Percentiles rank a stretch among this genome's conserved stretches.
These are phyloP conservation scores for Trichosurus vulpecula DNA, from an alignment of 2,797 vertebrate species.

Conservation along the genomic window DNA sequence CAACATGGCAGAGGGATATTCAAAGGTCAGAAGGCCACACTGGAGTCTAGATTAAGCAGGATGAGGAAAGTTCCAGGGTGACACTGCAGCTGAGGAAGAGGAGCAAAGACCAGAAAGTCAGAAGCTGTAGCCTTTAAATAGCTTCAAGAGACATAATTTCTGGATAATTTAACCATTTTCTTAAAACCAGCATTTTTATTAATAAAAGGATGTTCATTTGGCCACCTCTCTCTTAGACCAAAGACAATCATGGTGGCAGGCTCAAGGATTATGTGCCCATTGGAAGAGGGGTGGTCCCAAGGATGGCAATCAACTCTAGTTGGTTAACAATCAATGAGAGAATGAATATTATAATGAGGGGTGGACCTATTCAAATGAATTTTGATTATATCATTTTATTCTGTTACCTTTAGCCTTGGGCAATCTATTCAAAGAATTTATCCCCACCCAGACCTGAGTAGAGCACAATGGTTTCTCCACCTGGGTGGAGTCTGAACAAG, in stretches of 20 bases:
- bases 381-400: background rate
- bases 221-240: background rate
- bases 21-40: background rate
- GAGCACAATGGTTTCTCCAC: background rate
- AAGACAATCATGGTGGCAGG: background rate
- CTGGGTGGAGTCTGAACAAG: background rate
- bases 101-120: background rate
- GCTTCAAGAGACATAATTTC: background rate
- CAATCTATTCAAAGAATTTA: background rate
- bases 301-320: background rate
- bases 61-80: background rate
- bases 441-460: background rate
- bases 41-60: background rate
- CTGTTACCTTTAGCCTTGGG: background rate
- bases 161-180: background rate
- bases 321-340: background rate
- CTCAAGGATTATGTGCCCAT: background rate
- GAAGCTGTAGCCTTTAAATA: background rate
- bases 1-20: background rate
- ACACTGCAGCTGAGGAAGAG: background rate
- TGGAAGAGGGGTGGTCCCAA: background rate
- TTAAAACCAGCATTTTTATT: background rate
- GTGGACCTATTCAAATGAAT: background rate
- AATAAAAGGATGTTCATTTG: background rate
- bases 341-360: background rate